Conservation (phyloP, 2,113 vertebrate species). For the Apistogramma diplotaenia region DNA sequence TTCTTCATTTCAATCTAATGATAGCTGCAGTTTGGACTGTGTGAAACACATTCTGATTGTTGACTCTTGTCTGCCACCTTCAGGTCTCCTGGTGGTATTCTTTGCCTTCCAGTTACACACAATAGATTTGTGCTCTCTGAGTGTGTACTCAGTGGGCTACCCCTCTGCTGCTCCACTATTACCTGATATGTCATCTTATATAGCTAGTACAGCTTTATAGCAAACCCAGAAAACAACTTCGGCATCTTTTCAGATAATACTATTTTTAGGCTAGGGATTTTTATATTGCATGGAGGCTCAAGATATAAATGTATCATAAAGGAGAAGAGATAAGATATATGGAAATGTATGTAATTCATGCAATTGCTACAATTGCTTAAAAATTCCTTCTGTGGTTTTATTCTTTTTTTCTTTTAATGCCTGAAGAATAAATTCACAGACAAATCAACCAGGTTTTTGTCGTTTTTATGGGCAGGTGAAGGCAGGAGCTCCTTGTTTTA, state of each 20-base stretch:
- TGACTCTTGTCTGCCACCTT: background rate
- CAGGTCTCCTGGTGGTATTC: background rate
- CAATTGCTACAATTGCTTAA: background rate
- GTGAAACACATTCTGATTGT: background rate
- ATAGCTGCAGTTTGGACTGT: background rate
- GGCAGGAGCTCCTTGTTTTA: no score
- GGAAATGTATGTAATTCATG: background rate
- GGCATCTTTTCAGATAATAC: no score
- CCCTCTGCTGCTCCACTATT: background rate
- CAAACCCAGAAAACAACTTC: background rate
- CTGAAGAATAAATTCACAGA: background rate
- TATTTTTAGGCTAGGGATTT: background rate
- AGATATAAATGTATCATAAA: background rate
- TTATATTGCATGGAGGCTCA: background rate
- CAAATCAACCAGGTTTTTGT: background rate
- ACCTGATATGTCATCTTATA: background rate
- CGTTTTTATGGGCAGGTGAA: no score
- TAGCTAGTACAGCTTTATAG: background rate
- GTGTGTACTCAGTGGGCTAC: background rate
- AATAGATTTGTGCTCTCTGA: background rate
- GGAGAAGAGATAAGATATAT: background rate
- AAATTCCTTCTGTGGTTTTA: no score
- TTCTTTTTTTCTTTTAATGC: no score
- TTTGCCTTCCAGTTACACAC: background rate
- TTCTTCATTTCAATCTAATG: background rate